Percentiles rank a stretch among this genome's conserved stretches.
phyloP scores from a whole-genome alignment of 2,888 invertebrate genomes.

The Brachylomia viminalis region DNA sequence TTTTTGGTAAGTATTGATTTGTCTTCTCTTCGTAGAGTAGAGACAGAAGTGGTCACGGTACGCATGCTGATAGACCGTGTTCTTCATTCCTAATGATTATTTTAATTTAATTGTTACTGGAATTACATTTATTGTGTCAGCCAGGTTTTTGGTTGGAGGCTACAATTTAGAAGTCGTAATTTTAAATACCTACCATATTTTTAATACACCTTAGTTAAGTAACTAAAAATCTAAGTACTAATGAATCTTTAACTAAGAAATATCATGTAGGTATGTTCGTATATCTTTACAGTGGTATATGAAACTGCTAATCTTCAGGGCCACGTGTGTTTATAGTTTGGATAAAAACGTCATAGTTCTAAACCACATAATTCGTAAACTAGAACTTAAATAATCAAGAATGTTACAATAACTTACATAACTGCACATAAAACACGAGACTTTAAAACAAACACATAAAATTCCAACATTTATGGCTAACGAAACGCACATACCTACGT shows the following conservation, averaged over 20 bases:
- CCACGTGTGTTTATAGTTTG: slow-evolving; percentile 14
- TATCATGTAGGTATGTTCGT: background rate
- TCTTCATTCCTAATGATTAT: background rate
- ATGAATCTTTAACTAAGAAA: background rate
- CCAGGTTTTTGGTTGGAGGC: background rate
- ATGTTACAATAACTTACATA: slow-evolving; percentile 37
- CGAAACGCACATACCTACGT: background rate
- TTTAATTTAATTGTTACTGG: background rate
- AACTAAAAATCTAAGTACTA: background rate
- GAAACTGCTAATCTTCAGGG: slow-evolving; percentile 7
- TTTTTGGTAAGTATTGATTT: too few relatives aligned
- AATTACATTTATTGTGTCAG: background rate
- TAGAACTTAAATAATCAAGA: slow-evolving; percentile 36
- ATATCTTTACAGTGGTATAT: background rate
- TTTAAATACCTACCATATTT: background rate
- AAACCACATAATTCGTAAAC: slow-evolving; percentile 26
- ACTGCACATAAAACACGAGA: slow-evolving; percentile 30
- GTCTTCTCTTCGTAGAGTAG: too few relatives aligned
- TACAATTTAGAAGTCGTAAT: background rate
- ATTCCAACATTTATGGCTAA: slow-evolving; percentile 25
- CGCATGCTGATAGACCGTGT: background rate
- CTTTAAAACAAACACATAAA: slow-evolving; percentile 34
- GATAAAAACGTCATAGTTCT: slow-evolving; percentile 10
- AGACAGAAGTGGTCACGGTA: too few relatives aligned
- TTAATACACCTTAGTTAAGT: background rate